phyloP scores from a whole-genome alignment of 92 coral and sea anemone genomes.

The Hydrozoanthus gracilis region DNA sequence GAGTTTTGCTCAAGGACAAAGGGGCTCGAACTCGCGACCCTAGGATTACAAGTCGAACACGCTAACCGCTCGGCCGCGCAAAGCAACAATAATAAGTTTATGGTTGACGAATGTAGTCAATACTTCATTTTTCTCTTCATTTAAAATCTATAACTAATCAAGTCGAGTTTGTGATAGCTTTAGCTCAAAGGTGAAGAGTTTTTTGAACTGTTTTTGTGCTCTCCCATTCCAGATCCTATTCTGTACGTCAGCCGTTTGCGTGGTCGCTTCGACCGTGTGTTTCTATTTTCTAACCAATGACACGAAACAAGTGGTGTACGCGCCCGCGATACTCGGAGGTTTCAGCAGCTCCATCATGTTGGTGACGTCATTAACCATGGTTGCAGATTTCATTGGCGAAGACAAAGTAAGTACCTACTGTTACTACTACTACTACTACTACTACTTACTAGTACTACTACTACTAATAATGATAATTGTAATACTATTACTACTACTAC shows the following conservation, averaged over 20 bases:
- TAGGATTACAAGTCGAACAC: too few relatives aligned
- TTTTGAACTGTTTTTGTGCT: background rate
- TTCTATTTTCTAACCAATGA: constrained; percentile 75
- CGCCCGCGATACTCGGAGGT: constrained; percentile 84
- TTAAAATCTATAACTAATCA: too few relatives aligned
- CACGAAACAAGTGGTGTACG: constrained; percentile 71
- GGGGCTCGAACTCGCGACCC: too few relatives aligned
- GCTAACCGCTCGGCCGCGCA: too few relatives aligned
- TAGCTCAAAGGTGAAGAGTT: background rate
- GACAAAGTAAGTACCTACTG: constrained; percentile 54
- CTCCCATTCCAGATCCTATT: constrained; percentile 63
- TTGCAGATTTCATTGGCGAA: constrained; percentile 84
- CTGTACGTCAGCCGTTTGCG: constrained; percentile 70
- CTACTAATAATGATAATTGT: too few relatives aligned
- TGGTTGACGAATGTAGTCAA: too few relatives aligned
- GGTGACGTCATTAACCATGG: constrained; percentile 91
- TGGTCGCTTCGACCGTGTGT: constrained; percentile 77
- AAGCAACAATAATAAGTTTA: too few relatives aligned
- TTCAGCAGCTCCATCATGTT: constrained; percentile 82
- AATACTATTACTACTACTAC: too few relatives aligned
- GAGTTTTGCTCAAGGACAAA: too few relatives aligned
- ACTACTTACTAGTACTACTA: too few relatives aligned
- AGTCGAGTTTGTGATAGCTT: too few relatives aligned
- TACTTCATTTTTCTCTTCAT: too few relatives aligned
- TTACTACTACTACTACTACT: background rate